Conservation (phyloP, 2,888 invertebrate species). For the Orthonevra nobilis region DNA sequence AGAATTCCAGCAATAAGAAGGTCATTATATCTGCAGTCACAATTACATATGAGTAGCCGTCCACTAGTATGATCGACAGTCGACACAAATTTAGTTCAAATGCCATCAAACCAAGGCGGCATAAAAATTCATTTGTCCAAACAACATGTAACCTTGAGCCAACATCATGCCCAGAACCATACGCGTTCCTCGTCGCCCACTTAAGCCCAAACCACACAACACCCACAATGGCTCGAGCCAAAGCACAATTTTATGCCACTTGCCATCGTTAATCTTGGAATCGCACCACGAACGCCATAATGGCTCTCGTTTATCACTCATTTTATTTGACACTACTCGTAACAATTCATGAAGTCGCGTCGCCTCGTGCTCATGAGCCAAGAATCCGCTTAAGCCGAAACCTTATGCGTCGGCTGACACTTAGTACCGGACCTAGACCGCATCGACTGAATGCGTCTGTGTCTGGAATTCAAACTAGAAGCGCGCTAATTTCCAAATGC, state of each 20-base stretch:
- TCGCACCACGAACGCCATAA: constrained; percentile 35
- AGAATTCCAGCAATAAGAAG: too few relatives aligned
- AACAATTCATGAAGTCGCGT: neutral
- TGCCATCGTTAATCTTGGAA: constrained; percentile 44
- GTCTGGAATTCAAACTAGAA: constrained; percentile 35
- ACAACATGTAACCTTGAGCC: too few relatives aligned
- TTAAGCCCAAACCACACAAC: constrained; percentile 9
- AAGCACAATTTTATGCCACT: constrained; percentile 43
- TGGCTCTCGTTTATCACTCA: constrained; percentile 48
- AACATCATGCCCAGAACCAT: too few relatives aligned
- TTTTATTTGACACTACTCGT: constrained; percentile 46
- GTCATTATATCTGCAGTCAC: too few relatives aligned
- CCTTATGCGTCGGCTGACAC: neutral
- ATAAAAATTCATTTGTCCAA: too few relatives aligned
- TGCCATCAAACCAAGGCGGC: too few relatives aligned
- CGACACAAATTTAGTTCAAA: too few relatives aligned
- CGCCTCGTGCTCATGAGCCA: constrained; percentile 4
- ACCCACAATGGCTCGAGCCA: constrained; percentile 16
- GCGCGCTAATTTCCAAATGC: constrained; percentile 44
- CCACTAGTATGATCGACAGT: too few relatives aligned
- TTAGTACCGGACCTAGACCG: neutral
- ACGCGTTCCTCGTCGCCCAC: too few relatives aligned
- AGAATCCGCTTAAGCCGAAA: constrained; percentile 1
- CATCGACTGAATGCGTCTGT: neutral
- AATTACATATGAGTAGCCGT: too few relatives aligned